Percentiles rank a stretch among this genome's conserved stretches.
phyloP scores from a whole-genome alignment of 2,888 invertebrate species.

The Sepioteuthis lessoniana region DNA sequence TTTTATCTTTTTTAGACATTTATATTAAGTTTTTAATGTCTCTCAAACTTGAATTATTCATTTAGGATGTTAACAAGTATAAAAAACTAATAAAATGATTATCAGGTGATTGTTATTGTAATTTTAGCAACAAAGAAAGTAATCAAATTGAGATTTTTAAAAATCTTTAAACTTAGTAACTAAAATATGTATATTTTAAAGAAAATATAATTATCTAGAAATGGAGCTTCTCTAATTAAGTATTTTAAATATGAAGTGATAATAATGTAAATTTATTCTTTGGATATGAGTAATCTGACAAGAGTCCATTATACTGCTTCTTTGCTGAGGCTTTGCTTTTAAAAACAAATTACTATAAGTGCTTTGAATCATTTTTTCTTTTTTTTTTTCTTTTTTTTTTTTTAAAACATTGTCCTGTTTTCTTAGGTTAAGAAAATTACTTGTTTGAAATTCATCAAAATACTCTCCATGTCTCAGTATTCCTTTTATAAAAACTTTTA shows the following conservation, averaged over 20 bases:
- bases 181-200: neutral
- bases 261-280: neutral
- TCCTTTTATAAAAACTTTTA: neutral
- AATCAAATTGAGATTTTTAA: neutral
- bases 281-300: neutral
- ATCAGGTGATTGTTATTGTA: no score
- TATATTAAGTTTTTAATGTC: no score
- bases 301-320: neutral
- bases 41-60: no score
- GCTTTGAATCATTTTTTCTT: neutral
- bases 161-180: neutral
- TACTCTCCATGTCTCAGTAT: neutral
- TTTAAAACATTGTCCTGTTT: conserved; percentile 10
- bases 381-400: neutral
- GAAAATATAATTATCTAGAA: neutral
- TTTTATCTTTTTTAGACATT: no score
- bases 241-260: neutral
- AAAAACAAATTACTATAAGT: neutral
- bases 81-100: no score
- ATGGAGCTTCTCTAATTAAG: neutral
- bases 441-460: neutral
- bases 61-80: no score
- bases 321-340: conserved; percentile 21
- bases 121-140: no score
- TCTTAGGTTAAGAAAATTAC: neutral